Evolutionary conservation across 1,140 invertebrate genomes (phyloP).

Genomic region (Bombus affinis): DNA sequence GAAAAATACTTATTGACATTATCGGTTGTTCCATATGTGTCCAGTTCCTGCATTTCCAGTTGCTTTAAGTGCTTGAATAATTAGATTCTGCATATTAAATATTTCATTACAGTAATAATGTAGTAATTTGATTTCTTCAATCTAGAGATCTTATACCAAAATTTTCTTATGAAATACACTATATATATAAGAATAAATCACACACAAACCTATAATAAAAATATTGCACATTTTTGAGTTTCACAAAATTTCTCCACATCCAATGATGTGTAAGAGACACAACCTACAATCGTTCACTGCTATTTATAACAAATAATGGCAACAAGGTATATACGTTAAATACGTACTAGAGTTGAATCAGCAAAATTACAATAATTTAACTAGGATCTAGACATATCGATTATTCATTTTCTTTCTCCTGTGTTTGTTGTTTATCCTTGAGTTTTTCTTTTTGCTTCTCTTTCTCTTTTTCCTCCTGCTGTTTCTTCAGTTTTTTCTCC

Average conservation of each 20-base stretch:
- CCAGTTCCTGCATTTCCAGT: conserved; percentile 2
- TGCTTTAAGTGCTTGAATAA: background rate
- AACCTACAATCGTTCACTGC: conserved; percentile 31
- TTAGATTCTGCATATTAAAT: conserved; percentile 8
- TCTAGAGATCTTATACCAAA: conserved; percentile 5
- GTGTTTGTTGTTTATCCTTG: conserved; percentile 68
- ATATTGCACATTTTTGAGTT: conserved; percentile 62
- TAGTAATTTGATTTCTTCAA: conserved; percentile 27
- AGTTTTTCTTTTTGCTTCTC: conserved; percentile 58
- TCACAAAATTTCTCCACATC: conserved; percentile 15
- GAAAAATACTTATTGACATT: conserved; percentile 61
- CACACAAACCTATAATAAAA: conserved; percentile 54
- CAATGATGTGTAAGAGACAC: background rate
- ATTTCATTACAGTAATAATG: background rate
- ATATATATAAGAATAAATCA: conserved; percentile 40
- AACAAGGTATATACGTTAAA: conserved; percentile 57
- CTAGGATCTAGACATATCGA: conserved; percentile 14
- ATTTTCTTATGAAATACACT: background rate
- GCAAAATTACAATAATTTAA: conserved; percentile 53
- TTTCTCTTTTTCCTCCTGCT: conserved; percentile 73
- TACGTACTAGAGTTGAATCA: conserved; percentile 3
- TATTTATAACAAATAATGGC: conserved; percentile 62
- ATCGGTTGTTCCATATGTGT: conserved; percentile 52
- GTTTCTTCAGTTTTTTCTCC: conserved; percentile 79
- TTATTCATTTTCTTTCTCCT: conserved; percentile 51